Evolutionary conservation across 1,140 invertebrate genomes (phyloP).

Genomic region (Sesamia nonagrioides): DNA sequence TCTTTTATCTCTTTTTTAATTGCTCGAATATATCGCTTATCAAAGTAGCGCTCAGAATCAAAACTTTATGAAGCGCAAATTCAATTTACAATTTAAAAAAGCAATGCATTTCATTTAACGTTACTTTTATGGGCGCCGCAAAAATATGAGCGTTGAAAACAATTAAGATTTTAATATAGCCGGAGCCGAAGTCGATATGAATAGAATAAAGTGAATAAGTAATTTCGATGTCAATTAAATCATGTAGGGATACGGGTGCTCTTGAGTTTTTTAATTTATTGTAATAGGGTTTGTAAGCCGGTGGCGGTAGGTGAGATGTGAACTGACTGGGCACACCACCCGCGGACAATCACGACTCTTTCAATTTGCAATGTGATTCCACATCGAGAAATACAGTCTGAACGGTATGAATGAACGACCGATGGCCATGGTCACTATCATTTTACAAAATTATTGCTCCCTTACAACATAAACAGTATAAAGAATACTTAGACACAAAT

Average conservation of each 20-base stretch:
- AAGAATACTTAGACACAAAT: not conserved
- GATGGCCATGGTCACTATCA: slow-evolving; percentile 6
- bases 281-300: not conserved
- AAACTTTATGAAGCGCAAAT: slow-evolving; percentile 34
- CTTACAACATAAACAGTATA: slow-evolving; percentile 6
- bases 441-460: slow-evolving; percentile 14
- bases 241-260: slow-evolving; percentile 58
- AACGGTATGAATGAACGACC: slow-evolving; percentile 15
- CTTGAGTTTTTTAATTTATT: slow-evolving; percentile 60
- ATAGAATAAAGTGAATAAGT: slow-evolving; percentile 45
- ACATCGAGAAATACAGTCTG: slow-evolving; percentile 9
- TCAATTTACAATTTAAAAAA: slow-evolving; percentile 34
- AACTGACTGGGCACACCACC: slow-evolving; percentile 25
- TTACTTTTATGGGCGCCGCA: slow-evolving; percentile 48
- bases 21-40: slow-evolving; percentile 37
- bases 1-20: slow-evolving; percentile 43
- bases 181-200: slow-evolving; percentile 53
- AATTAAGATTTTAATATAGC: slow-evolving; percentile 68
- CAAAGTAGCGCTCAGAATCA: slow-evolving; percentile 22
- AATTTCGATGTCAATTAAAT: slow-evolving; percentile 68
- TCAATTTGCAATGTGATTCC: slow-evolving; percentile 41
- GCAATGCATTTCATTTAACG: slow-evolving; percentile 41
- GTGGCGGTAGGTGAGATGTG: slow-evolving; percentile 1
- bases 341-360: slow-evolving; percentile 44
- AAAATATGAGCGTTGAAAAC: slow-evolving; percentile 65